Percentiles rank a stretch among this genome's conserved stretches.
Conservation (phyloP, 2,888 invertebrate genomes). For the Catocala fraxini region DNA sequence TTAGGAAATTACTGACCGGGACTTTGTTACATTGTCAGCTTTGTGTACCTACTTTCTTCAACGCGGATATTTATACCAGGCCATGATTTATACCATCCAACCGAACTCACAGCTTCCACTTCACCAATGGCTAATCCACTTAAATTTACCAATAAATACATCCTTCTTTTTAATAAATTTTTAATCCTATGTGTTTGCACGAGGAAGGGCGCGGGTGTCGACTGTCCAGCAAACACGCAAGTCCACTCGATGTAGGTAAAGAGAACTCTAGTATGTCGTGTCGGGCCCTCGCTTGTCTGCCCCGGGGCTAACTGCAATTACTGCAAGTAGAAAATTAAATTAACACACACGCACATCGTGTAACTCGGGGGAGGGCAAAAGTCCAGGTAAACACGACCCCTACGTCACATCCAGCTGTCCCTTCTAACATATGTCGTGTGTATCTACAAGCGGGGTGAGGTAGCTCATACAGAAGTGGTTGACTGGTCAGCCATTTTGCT, state of each 20-base stretch:
- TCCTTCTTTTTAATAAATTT: conserved; percentile 3
- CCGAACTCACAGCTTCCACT: too few species aligned
- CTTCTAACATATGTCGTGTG: conserved; percentile 27
- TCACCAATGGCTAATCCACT: too few species aligned
- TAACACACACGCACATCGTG: conserved; percentile 83
- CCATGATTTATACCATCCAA: neutral
- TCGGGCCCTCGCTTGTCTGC: conserved; percentile 62
- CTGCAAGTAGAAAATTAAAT: conserved; percentile 85
- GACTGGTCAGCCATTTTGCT: conserved; percentile 83
- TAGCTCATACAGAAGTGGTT: conserved; percentile 52
- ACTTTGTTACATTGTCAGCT: conserved; percentile 32
- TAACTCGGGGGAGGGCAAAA: conserved; percentile 69
- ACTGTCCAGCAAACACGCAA: conserved; percentile 57
- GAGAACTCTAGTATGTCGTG: conserved; percentile 72
- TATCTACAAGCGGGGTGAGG: conserved; percentile 19
- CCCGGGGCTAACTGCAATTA: conserved; percentile 77
- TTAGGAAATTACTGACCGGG: conserved; percentile 34
- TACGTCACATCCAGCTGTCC: conserved; percentile 41
- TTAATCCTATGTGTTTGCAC: conserved; percentile 1
- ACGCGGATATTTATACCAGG: conserved; percentile 2
- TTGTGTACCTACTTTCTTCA: conserved; percentile 20
- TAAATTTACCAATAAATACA: neutral
- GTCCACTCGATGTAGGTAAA: conserved; percentile 69
- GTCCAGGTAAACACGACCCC: conserved; percentile 62
- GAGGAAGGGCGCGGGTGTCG: conserved; percentile 23